Base-by-base conservation (phyloP, 2,113 vertebrate species). In the Balaenoptera acutorostrata region DNA sequence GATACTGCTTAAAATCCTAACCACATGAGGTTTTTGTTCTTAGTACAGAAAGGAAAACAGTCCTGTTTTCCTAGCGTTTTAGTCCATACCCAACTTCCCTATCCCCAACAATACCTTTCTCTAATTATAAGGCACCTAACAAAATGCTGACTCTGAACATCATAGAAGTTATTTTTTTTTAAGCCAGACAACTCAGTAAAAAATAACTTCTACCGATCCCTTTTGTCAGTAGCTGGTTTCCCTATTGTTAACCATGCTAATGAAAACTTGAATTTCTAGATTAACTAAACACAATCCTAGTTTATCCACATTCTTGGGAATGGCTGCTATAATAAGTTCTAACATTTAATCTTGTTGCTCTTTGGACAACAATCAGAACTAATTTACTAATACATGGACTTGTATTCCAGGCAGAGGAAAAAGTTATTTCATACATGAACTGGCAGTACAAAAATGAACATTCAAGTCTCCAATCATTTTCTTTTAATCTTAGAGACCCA, bases 81-180 rank as follows among this genome's bases (percentile, higher is more conserved):
- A 96, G 77, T 96, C 94, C 25, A 97, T 96, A 98, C n/a, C 80
- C 96, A 97, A 94, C 90, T 97, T 97, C 93, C 90, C 96, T 5
- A 88, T 91, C 71, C 77, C 84, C 64, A 95, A 87, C 68, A 97
- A 96, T 78, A 97, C n/a, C 61, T 86, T 86, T 96, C 81, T 94
- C 46, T 95, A 90, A 97, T 93, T 86, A 89, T 64, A 95, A 86
- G 36, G 31, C 69, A 78, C 29, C 85, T 89, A 93, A 89, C 46
- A 97, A 97, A 96, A 96, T 52, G 74, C 59, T 95, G 77, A 97
- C 74, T 93, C 63, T 69, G 77, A 23, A 90, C 64, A 90, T 77
- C 64, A 92, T 52, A 36, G 55, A 88, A 63, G 46, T 46, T 68
- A 23, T 72, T 90, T 86, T 77, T 75, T 75, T 74, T 69, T n/a